Base-by-base conservation (phyloP, 2,113 vertebrate genomes). In the Euleptes europaea region DNA sequence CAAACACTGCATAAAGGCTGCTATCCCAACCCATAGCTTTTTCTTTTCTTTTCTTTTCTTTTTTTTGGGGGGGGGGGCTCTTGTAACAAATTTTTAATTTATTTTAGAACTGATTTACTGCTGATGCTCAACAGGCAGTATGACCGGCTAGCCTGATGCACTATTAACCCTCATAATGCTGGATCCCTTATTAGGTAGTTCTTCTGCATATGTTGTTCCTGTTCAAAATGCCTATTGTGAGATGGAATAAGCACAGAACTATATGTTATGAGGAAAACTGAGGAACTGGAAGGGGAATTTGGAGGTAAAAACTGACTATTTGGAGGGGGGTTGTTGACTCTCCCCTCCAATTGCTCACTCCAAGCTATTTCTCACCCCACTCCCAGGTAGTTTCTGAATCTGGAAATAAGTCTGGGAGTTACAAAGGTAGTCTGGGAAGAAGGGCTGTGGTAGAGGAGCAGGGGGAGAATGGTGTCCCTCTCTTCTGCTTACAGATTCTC, bases 61-160 rank as follows among this genome's bases (percentile, higher is more conserved):
- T n/a, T n/a, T n/a, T n/a, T n/a, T n/a, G n/a, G n/a, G n/a, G n/a
- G n/a, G n/a, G n/a, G n/a, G 11, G 54, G 23, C 60, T 63, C 28
- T 63, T 47, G 51, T 74, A 60, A 65, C 17, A 1, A 10, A 83
- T 63, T 74, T 82, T 83, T 63, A 83, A 63, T 83, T 83, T 83
- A 72, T 82, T 60, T 74, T 26, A 26, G 40, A 83, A 17, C n/a
- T 44, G 31, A 19, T 83, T 83, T 83, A 74, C 73, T 44, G 57
- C 44, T 54, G 33, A 26, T 63, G 51, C 54, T 47, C 11, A 38
- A 47, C n/a, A 74, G 70, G 57, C 63, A 47, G 38, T 74, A 47
- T n/a, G 38, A 31, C 44, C 44, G n/a, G 7, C 19, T 28, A 70
- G 14, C 79, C 33, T 12, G n/a, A 65, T 28, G 28, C 33, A 73